These are phyloP conservation scores for Stenurella melanura DNA, from an alignment of 2,888 invertebrate genomes.

Conservation along the genomic window DNA sequence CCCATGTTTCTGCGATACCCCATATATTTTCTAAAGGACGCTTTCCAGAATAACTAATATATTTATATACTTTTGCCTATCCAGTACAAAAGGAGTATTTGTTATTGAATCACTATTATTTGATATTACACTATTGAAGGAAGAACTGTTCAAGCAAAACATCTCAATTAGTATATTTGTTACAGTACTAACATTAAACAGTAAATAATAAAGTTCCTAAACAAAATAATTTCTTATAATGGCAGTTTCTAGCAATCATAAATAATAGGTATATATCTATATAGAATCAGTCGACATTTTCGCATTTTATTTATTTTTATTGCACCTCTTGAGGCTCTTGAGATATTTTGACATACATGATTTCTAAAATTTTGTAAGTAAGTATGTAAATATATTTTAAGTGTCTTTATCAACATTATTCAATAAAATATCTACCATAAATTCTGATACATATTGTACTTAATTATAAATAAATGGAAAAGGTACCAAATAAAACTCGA, in stretches of 20 bases:
- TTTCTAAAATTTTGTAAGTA: neutral
- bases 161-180: neutral
- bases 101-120: neutral
- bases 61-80: neutral
- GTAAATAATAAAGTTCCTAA: neutral
- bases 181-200: neutral
- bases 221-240: neutral
- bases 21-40: neutral
- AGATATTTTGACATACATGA: neutral
- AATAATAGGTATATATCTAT: neutral
- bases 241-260: neutral
- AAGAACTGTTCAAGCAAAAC: slow-evolving; percentile 1
- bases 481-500: neutral
- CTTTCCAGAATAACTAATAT: neutral
- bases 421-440: neutral
- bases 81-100: neutral
- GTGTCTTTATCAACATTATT: neutral
- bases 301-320: neutral
- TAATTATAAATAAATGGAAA: too few species aligned
- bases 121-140: neutral
- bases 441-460: neutral
- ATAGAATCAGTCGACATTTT: neutral
- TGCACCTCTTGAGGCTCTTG: too few species aligned
- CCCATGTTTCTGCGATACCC: neutral
- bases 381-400: neutral